A percentile compares a stretch with the other conserved stretches of the same genome.
These are phyloP conservation scores for Acanthopagrus latus DNA, from an alignment of 2,797 vertebrate genomes.

Conservation along the genomic window DNA sequence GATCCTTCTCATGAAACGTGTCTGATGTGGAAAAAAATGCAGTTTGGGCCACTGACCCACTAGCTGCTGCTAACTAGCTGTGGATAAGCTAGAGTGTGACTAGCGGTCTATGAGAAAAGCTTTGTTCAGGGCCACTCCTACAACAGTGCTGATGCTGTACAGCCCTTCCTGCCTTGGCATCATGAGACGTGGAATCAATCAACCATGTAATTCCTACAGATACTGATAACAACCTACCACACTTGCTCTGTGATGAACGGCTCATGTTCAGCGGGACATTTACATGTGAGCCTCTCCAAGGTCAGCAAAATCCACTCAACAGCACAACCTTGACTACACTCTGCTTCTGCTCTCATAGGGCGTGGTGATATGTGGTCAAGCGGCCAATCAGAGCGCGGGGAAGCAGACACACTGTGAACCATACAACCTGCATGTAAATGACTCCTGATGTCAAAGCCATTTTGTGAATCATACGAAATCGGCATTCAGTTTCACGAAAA, in stretches of 20 bases:
- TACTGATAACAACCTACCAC: not conserved
- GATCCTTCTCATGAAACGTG: too few species aligned
- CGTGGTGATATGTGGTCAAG: conserved; percentile 1
- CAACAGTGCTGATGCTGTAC: too few species aligned
- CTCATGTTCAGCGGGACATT: not conserved
- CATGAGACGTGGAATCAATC: not conserved
- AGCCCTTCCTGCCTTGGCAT: not conserved
- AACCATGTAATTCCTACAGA: not conserved
- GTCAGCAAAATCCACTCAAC: conserved; percentile 13
- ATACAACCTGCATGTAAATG: not conserved
- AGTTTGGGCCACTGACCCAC: too few species aligned
- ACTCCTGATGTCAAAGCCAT: not conserved
- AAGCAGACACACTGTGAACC: not conserved
- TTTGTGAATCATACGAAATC: conserved; percentile 15
- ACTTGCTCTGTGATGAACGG: not conserved
- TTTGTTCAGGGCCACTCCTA: too few species aligned
- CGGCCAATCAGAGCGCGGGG: conserved; percentile 7
- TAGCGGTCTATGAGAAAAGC: too few species aligned
- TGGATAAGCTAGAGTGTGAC: too few species aligned
- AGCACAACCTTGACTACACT: not conserved
- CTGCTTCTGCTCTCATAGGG: conserved; percentile 5
- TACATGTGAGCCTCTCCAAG: not conserved
- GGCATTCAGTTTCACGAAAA: not conserved
- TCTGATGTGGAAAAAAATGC: too few species aligned
- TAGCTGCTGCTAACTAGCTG: too few species aligned